Base-by-base conservation (phyloP, 2,797 vertebrate genomes). In the Syngnathus rostellatus region DNA sequence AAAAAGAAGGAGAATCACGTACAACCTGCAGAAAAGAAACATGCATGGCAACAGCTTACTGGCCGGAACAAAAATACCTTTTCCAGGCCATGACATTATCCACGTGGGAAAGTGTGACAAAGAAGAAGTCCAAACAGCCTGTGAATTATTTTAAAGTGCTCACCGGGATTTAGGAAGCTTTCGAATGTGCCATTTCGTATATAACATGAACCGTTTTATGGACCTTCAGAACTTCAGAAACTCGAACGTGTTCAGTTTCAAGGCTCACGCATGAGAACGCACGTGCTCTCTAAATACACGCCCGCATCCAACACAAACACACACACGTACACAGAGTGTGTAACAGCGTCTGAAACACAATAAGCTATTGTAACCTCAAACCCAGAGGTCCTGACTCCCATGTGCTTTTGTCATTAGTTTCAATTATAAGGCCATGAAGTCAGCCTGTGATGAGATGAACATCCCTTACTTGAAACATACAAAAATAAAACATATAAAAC, bases 331-430 rank as follows among this genome's bases (percentile, higher is more conserved):
- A 14, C n/a, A 16, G 3, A 14, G 40, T 63, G 70, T 55, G 70
- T 67, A 73, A 38, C 71, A 51, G 68, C 79, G 78, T 65, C 68
- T 71, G 85, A 76, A 89, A 85, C 70, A 91, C 87, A 91, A 90
- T 92, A 86, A 81, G 70, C 84, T 79, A 88, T 91, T 90, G 88
- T 92, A 84, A 82, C 83, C 74, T 74, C 76, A 86, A 76, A 86
- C 81, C 83, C 66, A 72, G 81, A 77, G 76, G 85, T 58, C 77
- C 63, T 72, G 72, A 73, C 70, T 73, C 68, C 76, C 89, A 90
- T 87, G 71, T 91, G 91, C 77, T 88, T 84, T 88, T 80, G 80
- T 81, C 86, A 82, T 92, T 85, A 89, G 79, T 81, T 65, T 83
- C 75, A 77, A 81, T 81, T 86, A 80, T 78, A 84, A 74, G 66